Base-by-base conservation (phyloP, 2,888 invertebrate species). In the Drosophila lutescens region DNA sequence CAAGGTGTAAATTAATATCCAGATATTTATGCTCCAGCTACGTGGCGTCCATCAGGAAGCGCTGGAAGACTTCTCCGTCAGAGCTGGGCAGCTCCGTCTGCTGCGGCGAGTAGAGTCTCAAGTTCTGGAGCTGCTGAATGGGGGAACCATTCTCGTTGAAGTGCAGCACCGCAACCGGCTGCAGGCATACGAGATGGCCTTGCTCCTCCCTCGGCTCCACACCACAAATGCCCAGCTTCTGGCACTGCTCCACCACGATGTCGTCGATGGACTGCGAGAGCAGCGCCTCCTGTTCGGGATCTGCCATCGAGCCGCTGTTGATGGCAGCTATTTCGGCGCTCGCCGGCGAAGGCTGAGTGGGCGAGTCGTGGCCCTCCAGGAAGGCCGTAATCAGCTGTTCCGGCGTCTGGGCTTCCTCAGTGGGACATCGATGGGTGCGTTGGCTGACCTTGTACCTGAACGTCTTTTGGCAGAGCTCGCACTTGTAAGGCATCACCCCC, bases 371-470 rank as follows among this genome's bases (percentile, higher is more conserved):
- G 49, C 47, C 60, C 40, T 91, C 90, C 40, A 90, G 68, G 60
- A 91, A 82, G 34, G 89, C 90, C 56, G 90, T 88, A 32, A 90
- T 90, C 17, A 90, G 77, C 50, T 78, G 88, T 50, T 90, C 90
- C 10, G 91, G 89, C 5, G 90, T 85, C 44, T 89, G 72, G 40
- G 71, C 69, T 0, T 67, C 32, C 38, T 69, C 56, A n/a, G 36
- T 44, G 36, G 75, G 74, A 88, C 97, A 97, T 92, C 96, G 97
- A 87, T 97, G 97, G 4, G 96, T 96, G 86, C 96, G 93, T 91
- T 96, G 96, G 56, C 96, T 96, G 10, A 97, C 96, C 94, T 97
- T 97, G 85, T 97, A 97, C 67, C 97, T 94, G 90, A 97, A 97
- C 88, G 93, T 95, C 93, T 96, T 96, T 57, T 95, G 94, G 90